Conservation (phyloP, 35 echinoderm and acorn worm genomes). For the Chiridota heheva region DNA sequence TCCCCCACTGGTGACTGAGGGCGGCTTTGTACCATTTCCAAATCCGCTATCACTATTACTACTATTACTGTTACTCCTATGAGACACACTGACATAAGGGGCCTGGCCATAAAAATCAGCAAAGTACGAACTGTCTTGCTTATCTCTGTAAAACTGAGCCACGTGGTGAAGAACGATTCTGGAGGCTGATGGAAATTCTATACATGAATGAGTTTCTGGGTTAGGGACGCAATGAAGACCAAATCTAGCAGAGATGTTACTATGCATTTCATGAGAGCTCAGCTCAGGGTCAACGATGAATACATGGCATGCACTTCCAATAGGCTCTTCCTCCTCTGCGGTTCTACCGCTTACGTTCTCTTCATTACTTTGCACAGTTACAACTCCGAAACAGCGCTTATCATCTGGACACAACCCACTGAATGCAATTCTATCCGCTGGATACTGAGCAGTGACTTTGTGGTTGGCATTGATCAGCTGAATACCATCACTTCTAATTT, state of each 20-base stretch:
- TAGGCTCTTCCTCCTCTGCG: conserved; percentile 72
- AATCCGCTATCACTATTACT: conserved; percentile 99
- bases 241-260: conserved; percentile 70
- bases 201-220: conserved; percentile 71
- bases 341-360: conserved; percentile 30
- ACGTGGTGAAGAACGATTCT: conserved; percentile 67
- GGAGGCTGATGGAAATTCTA: conserved; percentile 77
- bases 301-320: conserved; percentile 96
- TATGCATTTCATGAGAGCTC: conserved; percentile 76
- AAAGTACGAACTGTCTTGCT: conserved; percentile 47
- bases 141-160: conserved; percentile 70
- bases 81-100: conserved; percentile 50
- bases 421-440: conserved; percentile 83
- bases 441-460: conserved; percentile 76
- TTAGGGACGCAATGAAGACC: conserved; percentile 63
- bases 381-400: conserved; percentile 93
- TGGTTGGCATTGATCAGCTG: conserved; percentile 69
- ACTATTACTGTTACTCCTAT: conserved; percentile 87
- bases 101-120: conserved; percentile 78
- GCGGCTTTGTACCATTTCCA: conserved; percentile 76
- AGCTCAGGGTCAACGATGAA: conserved; percentile 92
- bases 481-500: conserved; percentile 71
- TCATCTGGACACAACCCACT: conserved; percentile 96
- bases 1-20: conserved; percentile 26
- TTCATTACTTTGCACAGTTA: conserved; percentile 68